These are phyloP conservation scores for Tromatobia lineatoria DNA, from an alignment of 2,888 invertebrate genomes.

Conservation along the genomic window DNA sequence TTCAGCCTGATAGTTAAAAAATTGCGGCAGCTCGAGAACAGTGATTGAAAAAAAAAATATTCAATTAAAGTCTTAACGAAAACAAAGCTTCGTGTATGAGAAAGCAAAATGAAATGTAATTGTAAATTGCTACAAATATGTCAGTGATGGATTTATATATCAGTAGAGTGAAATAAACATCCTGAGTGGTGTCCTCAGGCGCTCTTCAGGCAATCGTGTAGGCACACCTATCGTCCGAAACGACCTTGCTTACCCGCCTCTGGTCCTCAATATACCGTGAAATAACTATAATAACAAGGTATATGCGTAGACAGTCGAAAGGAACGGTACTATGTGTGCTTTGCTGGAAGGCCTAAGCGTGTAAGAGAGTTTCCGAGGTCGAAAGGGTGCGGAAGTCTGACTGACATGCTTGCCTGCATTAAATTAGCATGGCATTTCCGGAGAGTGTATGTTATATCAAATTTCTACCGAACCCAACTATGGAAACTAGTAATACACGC, in stretches of 20 bases:
- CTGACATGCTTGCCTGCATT: slow-evolving; percentile 63
- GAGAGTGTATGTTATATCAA: slow-evolving; percentile 37
- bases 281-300: slow-evolving; percentile 80
- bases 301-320: background rate
- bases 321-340: slow-evolving; percentile 3
- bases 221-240: slow-evolving; percentile 69
- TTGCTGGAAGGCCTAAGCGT: slow-evolving; percentile 15
- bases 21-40: too few relatives aligned
- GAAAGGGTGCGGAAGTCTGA: slow-evolving; percentile 63
- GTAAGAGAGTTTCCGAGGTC: slow-evolving; percentile 48
- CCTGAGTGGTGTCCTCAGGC: slow-evolving; percentile 38
- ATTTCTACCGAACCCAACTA: slow-evolving; percentile 2
- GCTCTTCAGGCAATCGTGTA: slow-evolving; percentile 40
- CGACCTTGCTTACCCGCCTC: slow-evolving; percentile 50
- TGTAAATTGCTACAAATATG: background rate
- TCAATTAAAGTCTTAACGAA: too few relatives aligned
- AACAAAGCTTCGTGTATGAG: too few relatives aligned
- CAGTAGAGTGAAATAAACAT: background rate
- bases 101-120: background rate
- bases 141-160: background rate
- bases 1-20: too few relatives aligned
- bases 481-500: background rate
- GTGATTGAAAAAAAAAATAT: too few relatives aligned
- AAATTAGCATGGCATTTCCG: slow-evolving; percentile 75
- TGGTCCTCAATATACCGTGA: slow-evolving; percentile 78